Percentiles rank a stretch among this genome's conserved stretches.
Conservation (phyloP, 2,888 invertebrate genomes). For the Operophtera brumata region DNA sequence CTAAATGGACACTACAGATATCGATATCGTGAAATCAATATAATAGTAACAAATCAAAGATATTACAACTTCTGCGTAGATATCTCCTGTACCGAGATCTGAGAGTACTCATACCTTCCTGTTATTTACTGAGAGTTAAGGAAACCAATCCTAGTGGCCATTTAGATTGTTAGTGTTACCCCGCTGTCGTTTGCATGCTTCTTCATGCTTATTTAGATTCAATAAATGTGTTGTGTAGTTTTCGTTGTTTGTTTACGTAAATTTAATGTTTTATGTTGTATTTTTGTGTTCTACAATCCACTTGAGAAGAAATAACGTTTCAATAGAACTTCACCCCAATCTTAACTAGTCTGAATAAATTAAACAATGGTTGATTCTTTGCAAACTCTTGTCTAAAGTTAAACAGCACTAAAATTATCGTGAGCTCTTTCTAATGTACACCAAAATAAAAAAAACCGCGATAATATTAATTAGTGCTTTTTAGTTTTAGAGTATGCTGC, state of each 20-base stretch:
- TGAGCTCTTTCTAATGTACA: no score
- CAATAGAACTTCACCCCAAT: not conserved
- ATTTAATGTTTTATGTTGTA: constrained; percentile 18
- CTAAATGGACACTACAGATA: constrained; percentile 52
- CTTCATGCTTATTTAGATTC: constrained; percentile 51
- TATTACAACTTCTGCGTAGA: not conserved
- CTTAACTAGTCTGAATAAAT: not conserved
- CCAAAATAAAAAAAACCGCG: no score
- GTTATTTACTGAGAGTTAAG: not conserved
- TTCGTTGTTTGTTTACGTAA: constrained; percentile 17
- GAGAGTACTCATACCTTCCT: constrained; percentile 8
- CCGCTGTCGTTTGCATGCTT: constrained; percentile 46
- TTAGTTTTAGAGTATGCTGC: not conserved
- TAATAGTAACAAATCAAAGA: not conserved
- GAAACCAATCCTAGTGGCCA: constrained; percentile 43
- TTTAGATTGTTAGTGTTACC: constrained; percentile 37
- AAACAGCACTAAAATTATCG: no score
- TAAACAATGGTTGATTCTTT: not conserved
- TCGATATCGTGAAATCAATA: not conserved
- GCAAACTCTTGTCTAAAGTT: no score
- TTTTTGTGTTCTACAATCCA: not conserved
- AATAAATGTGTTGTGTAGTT: constrained; percentile 29
- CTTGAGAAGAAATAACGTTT: not conserved
- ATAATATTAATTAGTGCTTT: no score
- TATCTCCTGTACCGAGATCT: constrained; percentile 8